Conservation (phyloP, 2,113 vertebrate species). For the Myrmophylax atrothorax region DNA sequence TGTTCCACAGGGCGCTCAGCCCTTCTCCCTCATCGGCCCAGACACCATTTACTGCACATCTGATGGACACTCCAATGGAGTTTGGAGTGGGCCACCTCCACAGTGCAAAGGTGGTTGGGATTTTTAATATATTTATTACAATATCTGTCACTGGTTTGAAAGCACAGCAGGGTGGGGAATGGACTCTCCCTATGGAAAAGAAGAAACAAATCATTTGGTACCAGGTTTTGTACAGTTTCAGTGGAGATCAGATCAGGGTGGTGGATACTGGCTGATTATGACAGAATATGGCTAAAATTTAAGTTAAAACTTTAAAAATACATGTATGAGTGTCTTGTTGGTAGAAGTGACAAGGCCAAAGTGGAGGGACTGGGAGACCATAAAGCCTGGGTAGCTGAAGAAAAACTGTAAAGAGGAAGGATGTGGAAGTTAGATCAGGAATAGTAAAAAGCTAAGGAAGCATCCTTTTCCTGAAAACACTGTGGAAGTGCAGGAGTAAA, state of each 20-base stretch:
- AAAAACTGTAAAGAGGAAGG: not conserved
- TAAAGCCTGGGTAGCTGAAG: not conserved
- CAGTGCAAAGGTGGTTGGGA: slow-evolving; percentile 64
- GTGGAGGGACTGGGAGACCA: not conserved
- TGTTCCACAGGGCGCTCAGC: accelerated
- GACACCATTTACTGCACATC: not conserved
- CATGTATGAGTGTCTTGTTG: not conserved
- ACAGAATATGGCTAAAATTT: not conserved
- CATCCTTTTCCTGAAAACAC: not conserved
- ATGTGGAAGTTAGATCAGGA: not conserved
- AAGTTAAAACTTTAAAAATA: not conserved
- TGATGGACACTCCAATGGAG: accelerated
- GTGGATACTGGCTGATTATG: not conserved
- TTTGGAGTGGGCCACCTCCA: slow-evolving; percentile 60
- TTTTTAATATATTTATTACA: not conserved
- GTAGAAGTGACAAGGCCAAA: not conserved
- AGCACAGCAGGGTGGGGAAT: accelerated
- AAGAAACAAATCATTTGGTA: not conserved
- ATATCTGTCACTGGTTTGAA: not conserved
- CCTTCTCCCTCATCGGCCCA: slow-evolving; percentile 45
- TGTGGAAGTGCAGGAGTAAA: not conserved
- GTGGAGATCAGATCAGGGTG: accelerated
- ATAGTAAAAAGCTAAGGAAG: not conserved
- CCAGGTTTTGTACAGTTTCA: not conserved
- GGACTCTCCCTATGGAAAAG: not conserved